Conservation (phyloP, 2,113 vertebrate genomes). For the Epinephelus lanceolatus region DNA sequence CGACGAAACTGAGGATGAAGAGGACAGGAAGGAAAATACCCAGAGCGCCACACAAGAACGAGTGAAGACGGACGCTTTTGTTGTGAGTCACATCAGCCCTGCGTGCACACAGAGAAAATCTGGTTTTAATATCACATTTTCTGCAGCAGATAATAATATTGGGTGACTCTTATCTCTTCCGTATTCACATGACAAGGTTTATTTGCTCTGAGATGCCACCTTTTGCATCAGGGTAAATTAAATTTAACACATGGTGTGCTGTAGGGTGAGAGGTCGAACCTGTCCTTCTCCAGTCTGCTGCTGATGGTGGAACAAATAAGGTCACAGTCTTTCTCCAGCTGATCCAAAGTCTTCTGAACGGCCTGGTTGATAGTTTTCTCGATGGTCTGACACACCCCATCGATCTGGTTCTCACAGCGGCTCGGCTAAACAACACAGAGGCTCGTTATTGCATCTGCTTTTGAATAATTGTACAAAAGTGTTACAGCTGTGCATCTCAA, state of each 20-base stretch:
- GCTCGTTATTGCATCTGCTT: not conserved
- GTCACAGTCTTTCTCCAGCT: conserved; percentile 87
- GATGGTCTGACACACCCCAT: conserved; percentile 85
- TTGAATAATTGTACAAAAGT: not conserved
- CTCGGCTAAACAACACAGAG: conserved; percentile 75
- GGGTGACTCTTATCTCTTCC: not conserved
- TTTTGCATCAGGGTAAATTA: not conserved
- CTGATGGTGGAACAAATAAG: conserved; percentile 81
- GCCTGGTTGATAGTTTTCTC: conserved; percentile 89
- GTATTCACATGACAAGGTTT: not conserved
- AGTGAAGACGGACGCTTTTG: conserved; percentile 78
- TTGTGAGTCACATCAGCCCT: conserved; percentile 79
- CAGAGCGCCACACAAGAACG: conserved; percentile 79
- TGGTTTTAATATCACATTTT: conserved; percentile 23
- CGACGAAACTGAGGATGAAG: conserved; percentile 83
- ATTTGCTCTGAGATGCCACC: not conserved
- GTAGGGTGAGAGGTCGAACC: conserved; percentile 62
- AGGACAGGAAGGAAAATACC: conserved; percentile 80
- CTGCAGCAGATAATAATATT: conserved; percentile 1
- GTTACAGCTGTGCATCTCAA: not conserved
- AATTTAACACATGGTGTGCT: not conserved
- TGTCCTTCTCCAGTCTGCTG: conserved; percentile 80
- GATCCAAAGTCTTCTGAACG: conserved; percentile 86
- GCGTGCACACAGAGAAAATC: conserved; percentile 39
- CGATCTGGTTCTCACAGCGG: conserved; percentile 87